Conservation (phyloP, 37 sponge, comb jelly and placozoan species). For the Crambe crambe region DNA sequence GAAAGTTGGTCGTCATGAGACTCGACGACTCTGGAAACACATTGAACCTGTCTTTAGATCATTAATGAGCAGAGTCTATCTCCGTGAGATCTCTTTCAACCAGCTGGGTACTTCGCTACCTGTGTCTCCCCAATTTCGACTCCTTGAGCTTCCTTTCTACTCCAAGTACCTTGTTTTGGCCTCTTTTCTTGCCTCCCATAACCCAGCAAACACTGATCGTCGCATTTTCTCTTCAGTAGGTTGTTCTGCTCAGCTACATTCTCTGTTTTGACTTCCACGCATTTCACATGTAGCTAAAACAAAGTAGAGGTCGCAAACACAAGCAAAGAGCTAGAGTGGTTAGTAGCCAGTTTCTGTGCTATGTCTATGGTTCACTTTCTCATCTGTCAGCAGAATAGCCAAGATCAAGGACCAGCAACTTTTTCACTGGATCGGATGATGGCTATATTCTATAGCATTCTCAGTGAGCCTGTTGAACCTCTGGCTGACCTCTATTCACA, state of each 20-base stretch:
- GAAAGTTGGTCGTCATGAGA: slow-evolving; percentile 33
- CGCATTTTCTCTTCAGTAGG: slow-evolving; percentile 78
- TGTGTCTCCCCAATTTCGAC: not conserved
- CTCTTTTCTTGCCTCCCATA: slow-evolving; percentile 80
- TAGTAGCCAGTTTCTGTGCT: not conserved
- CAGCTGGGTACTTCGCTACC: not conserved
- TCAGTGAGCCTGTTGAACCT: slow-evolving; percentile 43
- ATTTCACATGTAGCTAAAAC: not conserved
- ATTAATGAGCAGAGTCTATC: slow-evolving; percentile 43
- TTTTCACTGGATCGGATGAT: slow-evolving; percentile 82
- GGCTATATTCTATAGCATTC: slow-evolving; percentile 76
- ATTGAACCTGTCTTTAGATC: slow-evolving; percentile 49
- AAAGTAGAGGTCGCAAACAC: not conserved
- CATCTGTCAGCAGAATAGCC: slow-evolving; percentile 41
- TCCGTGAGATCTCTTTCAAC: slow-evolving; percentile 32
- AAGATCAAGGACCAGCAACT: slow-evolving; percentile 73
- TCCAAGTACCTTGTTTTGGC: slow-evolving; percentile 67
- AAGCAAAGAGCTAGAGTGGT: not conserved
- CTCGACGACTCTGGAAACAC: slow-evolving; percentile 53
- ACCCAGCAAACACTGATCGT: slow-evolving; percentile 72
- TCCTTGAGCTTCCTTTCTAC: slow-evolving; percentile 59
- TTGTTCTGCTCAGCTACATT: not conserved
- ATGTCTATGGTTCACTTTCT: not conserved
- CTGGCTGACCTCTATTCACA: slow-evolving; percentile 48
- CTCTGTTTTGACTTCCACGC: too few relatives aligned